These are phyloP conservation scores for Cyclophora albipunctata DNA, from an alignment of 2,888 invertebrate species.

Conservation along the genomic window DNA sequence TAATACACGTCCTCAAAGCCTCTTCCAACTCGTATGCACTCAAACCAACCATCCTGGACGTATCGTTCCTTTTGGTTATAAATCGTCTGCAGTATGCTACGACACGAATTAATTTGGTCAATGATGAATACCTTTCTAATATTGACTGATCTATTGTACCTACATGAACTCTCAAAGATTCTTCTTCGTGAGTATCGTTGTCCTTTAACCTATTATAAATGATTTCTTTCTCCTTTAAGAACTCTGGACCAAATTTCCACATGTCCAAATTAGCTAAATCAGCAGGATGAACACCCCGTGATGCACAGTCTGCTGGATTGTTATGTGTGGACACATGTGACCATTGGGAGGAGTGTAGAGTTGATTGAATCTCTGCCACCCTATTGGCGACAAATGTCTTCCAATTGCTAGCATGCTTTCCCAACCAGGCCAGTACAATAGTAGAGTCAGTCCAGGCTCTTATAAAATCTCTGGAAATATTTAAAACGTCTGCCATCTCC, in stretches of 20 bases:
- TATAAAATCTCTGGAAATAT: neutral
- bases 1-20: neutral
- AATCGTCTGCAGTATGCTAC: slow-evolving; percentile 8
- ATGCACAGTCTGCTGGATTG: slow-evolving; percentile 14
- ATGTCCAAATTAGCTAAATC: neutral
- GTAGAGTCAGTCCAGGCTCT: slow-evolving; percentile 12
- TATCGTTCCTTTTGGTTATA: neutral
- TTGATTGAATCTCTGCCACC: neutral
- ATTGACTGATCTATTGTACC: neutral
- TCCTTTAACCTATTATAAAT: slow-evolving; percentile 1
- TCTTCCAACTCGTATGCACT: neutral
- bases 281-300: slow-evolving; percentile 8
- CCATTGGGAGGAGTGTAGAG: slow-evolving; percentile 4
- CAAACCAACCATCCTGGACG: neutral
- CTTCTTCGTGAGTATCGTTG: slow-evolving; percentile 1
- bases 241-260: slow-evolving; percentile 9
- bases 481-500: slow-evolving; percentile 6
- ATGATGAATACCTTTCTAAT: neutral
- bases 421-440: slow-evolving; percentile 9
- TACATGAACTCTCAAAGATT: slow-evolving; percentile 2
- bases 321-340: slow-evolving; percentile 3
- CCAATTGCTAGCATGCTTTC: slow-evolving; percentile 17
- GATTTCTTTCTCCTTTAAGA: neutral
- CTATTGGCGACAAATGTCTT: slow-evolving; percentile 8
- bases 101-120: slow-evolving; percentile 3